Percentiles rank a stretch among this genome's conserved stretches.
Conservation (phyloP, 2,113 vertebrate genomes). For the Microcebus murinus region DNA sequence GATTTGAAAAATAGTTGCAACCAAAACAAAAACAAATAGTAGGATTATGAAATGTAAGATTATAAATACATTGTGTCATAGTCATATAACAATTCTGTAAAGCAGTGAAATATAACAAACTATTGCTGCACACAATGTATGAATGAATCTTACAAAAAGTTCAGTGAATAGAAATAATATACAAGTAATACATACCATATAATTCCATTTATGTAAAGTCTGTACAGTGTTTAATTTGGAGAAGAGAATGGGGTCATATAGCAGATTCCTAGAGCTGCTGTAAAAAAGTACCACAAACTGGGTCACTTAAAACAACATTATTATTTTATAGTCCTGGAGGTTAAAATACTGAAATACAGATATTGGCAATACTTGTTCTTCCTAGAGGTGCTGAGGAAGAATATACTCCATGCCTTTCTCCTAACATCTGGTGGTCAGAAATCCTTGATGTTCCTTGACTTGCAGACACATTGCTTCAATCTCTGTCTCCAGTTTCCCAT, state of each 20-base stretch:
- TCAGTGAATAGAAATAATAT: not conserved
- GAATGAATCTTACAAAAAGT: not conserved
- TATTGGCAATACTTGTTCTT: not conserved
- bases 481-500: not conserved
- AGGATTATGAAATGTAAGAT: not conserved
- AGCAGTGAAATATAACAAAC: not conserved
- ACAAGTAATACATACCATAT: not conserved
- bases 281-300: not conserved
- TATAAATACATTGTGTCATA: not conserved
- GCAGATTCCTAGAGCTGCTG: not conserved
- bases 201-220: not conserved
- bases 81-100: not conserved
- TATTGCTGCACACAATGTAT: not conserved
- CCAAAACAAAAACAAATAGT: not conserved
- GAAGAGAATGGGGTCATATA: not conserved
- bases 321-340: not conserved
- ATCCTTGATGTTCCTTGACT: not conserved
- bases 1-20: not conserved
- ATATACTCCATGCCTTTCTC: not conserved
- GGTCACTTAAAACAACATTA: not conserved
- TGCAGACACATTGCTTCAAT: not conserved
- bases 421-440: not conserved
- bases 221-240: not conserved
- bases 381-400: not conserved
- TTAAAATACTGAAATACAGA: not conserved